phyloP scores from a whole-genome alignment of 2,113 vertebrate species.

The Sula dactylatra region DNA sequence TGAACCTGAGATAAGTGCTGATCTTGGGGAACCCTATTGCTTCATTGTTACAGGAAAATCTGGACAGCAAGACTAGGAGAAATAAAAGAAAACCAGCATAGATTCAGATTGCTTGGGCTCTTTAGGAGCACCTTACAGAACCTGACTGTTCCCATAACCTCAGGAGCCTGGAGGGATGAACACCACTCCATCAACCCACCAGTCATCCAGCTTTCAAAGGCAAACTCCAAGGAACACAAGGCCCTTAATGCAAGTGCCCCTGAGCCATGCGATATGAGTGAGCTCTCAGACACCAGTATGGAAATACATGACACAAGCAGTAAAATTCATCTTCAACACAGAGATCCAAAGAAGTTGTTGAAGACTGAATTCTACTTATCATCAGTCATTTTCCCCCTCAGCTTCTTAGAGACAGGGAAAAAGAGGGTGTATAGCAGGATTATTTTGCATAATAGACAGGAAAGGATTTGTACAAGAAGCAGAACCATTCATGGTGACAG shows the following conservation, averaged over 20 bases:
- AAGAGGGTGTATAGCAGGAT: neutral
- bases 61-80: neutral
- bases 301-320: neutral
- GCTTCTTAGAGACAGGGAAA: neutral
- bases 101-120: neutral
- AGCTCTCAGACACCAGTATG: neutral
- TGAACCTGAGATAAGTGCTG: fast-evolving
- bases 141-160: neutral
- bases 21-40: neutral
- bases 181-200: neutral
- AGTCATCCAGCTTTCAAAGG: neutral
- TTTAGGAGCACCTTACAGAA: neutral
- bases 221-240: neutral
- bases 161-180: neutral
- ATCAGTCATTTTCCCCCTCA: neutral
- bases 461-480: neutral
- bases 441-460: neutral
- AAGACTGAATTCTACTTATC: neutral
- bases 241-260: neutral
- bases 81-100: neutral
- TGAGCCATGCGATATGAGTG: fast-evolving
- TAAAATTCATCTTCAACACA: neutral
- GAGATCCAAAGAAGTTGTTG: neutral
- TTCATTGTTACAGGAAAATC: neutral
- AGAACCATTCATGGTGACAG: neutral